phyloP scores from a whole-genome alignment of 2,888 invertebrate species.

The Agonopterix heracliana region DNA sequence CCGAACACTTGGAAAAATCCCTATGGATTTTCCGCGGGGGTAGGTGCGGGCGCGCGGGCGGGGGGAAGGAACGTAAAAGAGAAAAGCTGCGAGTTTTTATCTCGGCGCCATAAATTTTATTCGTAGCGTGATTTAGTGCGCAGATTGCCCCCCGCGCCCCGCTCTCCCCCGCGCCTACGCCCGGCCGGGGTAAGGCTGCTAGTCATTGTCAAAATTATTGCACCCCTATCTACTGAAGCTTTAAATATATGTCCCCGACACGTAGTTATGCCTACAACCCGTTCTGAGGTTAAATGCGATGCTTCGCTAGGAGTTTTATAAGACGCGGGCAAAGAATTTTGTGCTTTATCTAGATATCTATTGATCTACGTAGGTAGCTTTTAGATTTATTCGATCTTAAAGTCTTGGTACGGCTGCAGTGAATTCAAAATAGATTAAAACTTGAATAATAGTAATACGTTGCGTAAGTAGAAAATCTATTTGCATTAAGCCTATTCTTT shows the following conservation, averaged over 20 bases:
- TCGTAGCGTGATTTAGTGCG: conserved; percentile 78
- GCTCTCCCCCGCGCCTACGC: conserved; percentile 58
- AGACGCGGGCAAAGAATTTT: conserved; percentile 16
- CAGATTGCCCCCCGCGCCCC: conserved; percentile 71
- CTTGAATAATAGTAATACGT: not conserved
- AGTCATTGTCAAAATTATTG: conserved; percentile 77
- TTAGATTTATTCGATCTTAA: no score
- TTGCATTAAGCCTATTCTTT: conserved; percentile 35
- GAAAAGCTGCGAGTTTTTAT: conserved; percentile 79
- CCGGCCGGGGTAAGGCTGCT: conserved; percentile 73
- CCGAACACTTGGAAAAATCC: conserved; percentile 75
- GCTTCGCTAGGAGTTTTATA: conserved; percentile 39
- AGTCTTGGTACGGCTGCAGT: no score
- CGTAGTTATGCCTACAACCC: conserved; percentile 68
- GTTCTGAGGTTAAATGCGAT: conserved; percentile 31
- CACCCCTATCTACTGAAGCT: conserved; percentile 76
- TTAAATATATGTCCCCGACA: conserved; percentile 75
- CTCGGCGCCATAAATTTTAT: conserved; percentile 78
- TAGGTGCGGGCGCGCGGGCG: conserved; percentile 30
- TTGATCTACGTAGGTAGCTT: not conserved
- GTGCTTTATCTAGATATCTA: not conserved
- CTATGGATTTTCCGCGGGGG: conserved; percentile 72
- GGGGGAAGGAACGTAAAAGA: conserved; percentile 76
- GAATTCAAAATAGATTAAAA: no score
- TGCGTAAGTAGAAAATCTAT: conserved; percentile 13